phyloP scores from a whole-genome alignment of 2,888 invertebrate species.

The Hypselothyrea guttata region DNA sequence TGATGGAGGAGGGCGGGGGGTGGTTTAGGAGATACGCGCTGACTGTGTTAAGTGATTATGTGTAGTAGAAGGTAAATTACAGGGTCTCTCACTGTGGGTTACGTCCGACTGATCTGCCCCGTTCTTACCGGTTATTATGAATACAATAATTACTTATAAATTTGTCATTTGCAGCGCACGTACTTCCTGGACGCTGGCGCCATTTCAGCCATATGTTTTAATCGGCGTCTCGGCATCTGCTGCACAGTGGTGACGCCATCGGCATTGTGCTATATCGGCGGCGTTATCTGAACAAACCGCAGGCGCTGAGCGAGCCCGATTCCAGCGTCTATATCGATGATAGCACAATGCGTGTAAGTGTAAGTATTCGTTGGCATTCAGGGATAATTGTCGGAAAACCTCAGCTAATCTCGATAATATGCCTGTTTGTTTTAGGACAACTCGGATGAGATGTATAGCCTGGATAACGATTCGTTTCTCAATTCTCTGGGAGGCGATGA shows the following conservation, averaged over 20 bases:
- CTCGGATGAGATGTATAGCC: conserved; percentile 96
- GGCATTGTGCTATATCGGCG: conserved; percentile 88
- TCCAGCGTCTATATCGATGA: conserved; percentile 94
- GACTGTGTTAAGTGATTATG: too few species aligned
- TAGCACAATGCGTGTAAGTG: conserved; percentile 90
- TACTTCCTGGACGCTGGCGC: conserved; percentile 84
- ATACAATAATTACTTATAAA: too few species aligned
- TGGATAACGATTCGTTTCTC: conserved; percentile 96
- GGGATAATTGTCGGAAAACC: background rate
- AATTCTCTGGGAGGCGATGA: conserved; percentile 96
- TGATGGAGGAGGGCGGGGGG: too few species aligned
- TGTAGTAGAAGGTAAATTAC: too few species aligned
- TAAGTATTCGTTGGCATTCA: conserved; percentile 80
- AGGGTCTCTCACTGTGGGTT: too few species aligned
- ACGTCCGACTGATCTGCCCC: too few species aligned
- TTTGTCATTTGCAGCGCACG: conserved; percentile 59
- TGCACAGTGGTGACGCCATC: conserved; percentile 85
- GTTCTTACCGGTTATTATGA: too few species aligned
- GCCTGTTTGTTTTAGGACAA: conserved; percentile 87
- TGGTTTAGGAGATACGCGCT: too few species aligned
- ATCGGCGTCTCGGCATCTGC: conserved; percentile 85
- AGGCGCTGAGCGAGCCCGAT: conserved; percentile 92
- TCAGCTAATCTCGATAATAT: background rate
- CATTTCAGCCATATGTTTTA: conserved; percentile 88
- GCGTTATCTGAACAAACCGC: conserved; percentile 90